Conservation (phyloP, 1,140 invertebrate species). For the Calosoma granatense region DNA sequence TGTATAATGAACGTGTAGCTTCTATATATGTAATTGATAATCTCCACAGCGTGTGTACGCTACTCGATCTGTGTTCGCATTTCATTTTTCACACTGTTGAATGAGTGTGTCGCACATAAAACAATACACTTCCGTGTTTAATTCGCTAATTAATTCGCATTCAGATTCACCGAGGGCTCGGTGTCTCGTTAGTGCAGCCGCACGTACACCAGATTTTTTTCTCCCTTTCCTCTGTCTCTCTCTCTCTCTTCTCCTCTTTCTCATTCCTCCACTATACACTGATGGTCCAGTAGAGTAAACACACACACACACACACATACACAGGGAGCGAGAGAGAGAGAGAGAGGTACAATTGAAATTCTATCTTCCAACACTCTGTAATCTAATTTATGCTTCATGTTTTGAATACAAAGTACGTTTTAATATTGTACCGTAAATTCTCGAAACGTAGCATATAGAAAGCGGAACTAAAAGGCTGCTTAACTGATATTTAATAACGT, state of each 20-base stretch:
- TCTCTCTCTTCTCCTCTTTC: neutral
- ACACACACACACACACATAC: too few species aligned
- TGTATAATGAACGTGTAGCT: too few species aligned
- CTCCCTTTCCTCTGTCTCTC: neutral
- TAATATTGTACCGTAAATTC: conserved; percentile 8
- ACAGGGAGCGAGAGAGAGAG: too few species aligned
- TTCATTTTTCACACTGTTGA: neutral
- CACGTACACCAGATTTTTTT: neutral
- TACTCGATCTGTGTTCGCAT: too few species aligned
- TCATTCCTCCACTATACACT: too few species aligned
- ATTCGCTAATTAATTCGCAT: neutral
- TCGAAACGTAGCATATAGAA: neutral
- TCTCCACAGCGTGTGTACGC: too few species aligned
- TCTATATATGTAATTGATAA: too few species aligned
- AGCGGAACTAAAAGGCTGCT: neutral
- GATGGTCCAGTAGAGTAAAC: too few species aligned
- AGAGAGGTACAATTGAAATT: conserved; percentile 1
- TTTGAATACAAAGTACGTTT: conserved; percentile 7
- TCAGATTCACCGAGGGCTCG: neutral
- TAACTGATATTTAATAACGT: conserved; percentile 6
- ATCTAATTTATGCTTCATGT: conserved; percentile 8
- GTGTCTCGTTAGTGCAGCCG: neutral
- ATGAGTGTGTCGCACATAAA: neutral
- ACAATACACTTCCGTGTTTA: neutral
- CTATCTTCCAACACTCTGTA: neutral